Evolutionary conservation across 2,113 vertebrate species (phyloP).

Genomic region (Myiozetetes cayanensis): DNA sequence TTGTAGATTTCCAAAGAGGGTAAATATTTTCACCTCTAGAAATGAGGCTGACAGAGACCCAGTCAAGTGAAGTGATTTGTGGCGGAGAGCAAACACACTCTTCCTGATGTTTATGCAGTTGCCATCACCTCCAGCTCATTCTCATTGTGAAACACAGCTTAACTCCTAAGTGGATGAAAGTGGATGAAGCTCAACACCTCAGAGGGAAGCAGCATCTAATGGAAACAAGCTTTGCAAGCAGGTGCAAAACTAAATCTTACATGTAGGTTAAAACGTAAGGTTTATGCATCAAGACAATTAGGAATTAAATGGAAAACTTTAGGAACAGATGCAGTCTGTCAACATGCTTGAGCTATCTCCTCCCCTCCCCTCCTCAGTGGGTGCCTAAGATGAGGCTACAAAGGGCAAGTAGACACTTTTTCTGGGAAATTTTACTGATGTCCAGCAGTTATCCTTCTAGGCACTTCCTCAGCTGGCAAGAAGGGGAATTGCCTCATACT

Average conservation of each 20-base stretch:
- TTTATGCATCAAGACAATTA: background rate
- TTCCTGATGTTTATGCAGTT: background rate
- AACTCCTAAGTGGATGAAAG: background rate
- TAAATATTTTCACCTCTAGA: conserved; percentile 41
- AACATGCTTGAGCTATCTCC: background rate
- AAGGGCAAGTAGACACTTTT: background rate
- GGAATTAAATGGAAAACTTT: background rate
- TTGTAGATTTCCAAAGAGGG: background rate
- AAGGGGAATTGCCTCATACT: background rate
- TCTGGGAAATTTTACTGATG: background rate
- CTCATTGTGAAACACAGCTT: background rate
- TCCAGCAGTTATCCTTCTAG: background rate
- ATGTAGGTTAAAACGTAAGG: background rate
- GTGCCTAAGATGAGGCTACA: background rate
- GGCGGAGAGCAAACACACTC: background rate
- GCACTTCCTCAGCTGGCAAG: background rate
- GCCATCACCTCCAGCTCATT: background rate
- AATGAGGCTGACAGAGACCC: background rate
- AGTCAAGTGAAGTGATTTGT: conserved; percentile 4
- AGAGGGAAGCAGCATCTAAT: background rate
- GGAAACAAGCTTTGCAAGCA: background rate
- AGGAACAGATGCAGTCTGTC: background rate
- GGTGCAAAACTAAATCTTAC: background rate
- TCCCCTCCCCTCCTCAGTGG: background rate
- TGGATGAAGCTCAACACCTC: background rate